Percentiles rank a stretch among this genome's conserved stretches.
phyloP scores from a whole-genome alignment of 2,888 invertebrate species.

The Parascotia fuliginaria region DNA sequence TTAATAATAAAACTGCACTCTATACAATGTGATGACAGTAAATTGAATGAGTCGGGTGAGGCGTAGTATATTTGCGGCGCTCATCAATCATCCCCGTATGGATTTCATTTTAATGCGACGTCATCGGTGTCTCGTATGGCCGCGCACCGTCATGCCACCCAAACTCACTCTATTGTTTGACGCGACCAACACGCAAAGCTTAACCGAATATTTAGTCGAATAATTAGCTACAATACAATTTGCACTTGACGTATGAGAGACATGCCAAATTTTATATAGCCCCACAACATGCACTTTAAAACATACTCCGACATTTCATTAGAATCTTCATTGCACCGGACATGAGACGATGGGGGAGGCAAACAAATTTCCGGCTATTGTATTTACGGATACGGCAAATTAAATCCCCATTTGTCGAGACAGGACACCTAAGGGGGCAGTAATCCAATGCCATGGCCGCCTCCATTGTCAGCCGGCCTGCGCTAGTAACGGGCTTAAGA shows the following conservation, averaged over 20 bases:
- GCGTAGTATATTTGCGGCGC: constrained; percentile 71
- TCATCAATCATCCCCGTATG: constrained; percentile 84
- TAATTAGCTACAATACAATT: constrained; percentile 32
- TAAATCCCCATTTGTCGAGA: constrained; percentile 76
- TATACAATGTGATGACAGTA: constrained; percentile 61
- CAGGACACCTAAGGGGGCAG: constrained; percentile 62
- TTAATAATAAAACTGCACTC: constrained; percentile 47
- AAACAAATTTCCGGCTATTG: constrained; percentile 72
- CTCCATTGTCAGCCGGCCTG: constrained; percentile 69
- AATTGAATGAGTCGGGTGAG: constrained; percentile 80
- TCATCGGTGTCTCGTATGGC: constrained; percentile 80
- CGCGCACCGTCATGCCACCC: constrained; percentile 59
- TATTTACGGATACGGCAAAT: constrained; percentile 78
- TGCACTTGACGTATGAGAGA: constrained; percentile 3
- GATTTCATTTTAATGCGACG: constrained; percentile 84
- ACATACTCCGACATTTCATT: constrained; percentile 22
- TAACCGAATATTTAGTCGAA: constrained; percentile 41
- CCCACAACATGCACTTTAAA: constrained; percentile 11
- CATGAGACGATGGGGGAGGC: constrained; percentile 50
- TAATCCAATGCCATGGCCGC: constrained; percentile 72
- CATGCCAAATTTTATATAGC: not conserved
- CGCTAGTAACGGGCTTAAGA: constrained; percentile 71
- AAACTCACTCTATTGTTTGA: constrained; percentile 57
- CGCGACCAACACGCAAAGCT: constrained; percentile 39
- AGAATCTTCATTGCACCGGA: constrained; percentile 49